Evolutionary conservation across 2,113 vertebrate species (phyloP).

Genomic region (Caretta caretta): DNA sequence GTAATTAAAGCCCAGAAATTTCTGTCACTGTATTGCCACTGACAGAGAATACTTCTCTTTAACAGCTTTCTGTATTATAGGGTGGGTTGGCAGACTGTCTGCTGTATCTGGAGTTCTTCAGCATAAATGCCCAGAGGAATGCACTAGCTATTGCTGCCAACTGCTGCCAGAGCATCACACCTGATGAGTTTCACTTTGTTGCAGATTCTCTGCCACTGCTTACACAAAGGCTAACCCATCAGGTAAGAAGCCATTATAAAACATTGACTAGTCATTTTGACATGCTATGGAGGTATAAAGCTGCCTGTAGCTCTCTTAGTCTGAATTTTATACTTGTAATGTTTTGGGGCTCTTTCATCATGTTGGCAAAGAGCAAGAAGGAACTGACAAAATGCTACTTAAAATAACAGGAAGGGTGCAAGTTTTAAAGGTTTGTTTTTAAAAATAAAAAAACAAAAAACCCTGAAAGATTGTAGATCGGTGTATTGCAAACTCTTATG

Average conservation of each 20-base stretch:
- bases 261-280: background rate
- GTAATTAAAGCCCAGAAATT: background rate
- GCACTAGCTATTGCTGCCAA: slow-evolving; percentile 98
- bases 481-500: background rate
- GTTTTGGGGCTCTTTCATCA: too few species aligned
- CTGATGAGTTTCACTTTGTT: slow-evolving; percentile 99
- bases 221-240: slow-evolving; percentile 97
- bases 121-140: slow-evolving; percentile 99
- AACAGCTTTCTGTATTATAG: slow-evolving; percentile 74
- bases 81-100: slow-evolving; percentile 96
- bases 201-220: slow-evolving; percentile 96
- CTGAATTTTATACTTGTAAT: background rate
- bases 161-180: slow-evolving; percentile 99
- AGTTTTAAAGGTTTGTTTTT: background rate
- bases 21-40: background rate
- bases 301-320: background rate
- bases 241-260: slow-evolving; percentile 81
- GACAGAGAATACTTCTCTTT: background rate
- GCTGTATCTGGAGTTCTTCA: slow-evolving; percentile 98
- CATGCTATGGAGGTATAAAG: background rate
- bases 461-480: background rate
- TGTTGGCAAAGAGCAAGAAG: too few species aligned
- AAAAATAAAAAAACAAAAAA: too few species aligned
- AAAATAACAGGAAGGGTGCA: background rate
- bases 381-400: too few species aligned